Evolutionary conservation across 2,888 invertebrate genomes (phyloP), one percentile per base, ranked within the genome.

Genomic region (Eristalis intricaria): DNA sequence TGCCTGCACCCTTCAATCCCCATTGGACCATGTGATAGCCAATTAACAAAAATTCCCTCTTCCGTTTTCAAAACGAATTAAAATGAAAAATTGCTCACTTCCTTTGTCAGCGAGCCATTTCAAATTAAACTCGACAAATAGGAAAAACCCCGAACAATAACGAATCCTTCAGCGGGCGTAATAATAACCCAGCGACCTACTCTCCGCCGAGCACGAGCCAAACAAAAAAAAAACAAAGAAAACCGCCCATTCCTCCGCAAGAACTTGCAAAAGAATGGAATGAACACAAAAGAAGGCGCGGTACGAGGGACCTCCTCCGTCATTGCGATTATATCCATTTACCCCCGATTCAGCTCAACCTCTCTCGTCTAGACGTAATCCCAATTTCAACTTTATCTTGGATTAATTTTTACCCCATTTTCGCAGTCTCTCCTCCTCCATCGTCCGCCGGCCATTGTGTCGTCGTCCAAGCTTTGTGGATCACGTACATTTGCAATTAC

Each of bases 331-430:
- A 29, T 43, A 26, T 71, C 38, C 71, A 4, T 26, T 71, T 71
- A 43, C 23, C 40, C n/a, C 26, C 26, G 26, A 60, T 13, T 11
- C 26, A 15, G 26, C 26, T 26, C 60, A 5, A 5, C 26, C 60
- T 1, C 60, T 26, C 60, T 26, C 60, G 40, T 43, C 23, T 19
- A 35, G 23, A 60, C 58, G 22, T 38, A 38, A 60, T 70, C 38
- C 61, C 43, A 71, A 71, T 71, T 43, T 40, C 32, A 63, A 71
- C 71, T 71, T 71, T 71, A 61, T 71, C 71, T 70, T 35, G 23
- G 58, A 60, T 68, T 35, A 32, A 35, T 58, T 69, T 32, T 60
- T 11, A 1, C 1, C 11, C 26, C 26, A 8, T 4, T 26, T 4
- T 26, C 60, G 2, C 8, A 23, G 22, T 69, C 5, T 35, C 22